These are phyloP conservation scores for Cyprinella venusta DNA, from an alignment of 2,797 vertebrate genomes.

Conservation along the genomic window DNA sequence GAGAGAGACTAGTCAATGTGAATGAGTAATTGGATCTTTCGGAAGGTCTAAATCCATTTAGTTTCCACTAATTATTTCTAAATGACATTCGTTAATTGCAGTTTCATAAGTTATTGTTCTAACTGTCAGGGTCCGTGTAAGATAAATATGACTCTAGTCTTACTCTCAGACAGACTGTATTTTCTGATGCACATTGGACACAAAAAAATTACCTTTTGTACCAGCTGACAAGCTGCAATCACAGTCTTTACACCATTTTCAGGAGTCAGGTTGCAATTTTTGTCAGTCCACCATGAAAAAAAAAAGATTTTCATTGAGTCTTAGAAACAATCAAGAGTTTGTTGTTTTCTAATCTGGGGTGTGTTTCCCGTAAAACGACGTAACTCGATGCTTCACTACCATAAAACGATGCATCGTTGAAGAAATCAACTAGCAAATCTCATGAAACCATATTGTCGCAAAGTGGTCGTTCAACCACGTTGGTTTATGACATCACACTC, in stretches of 20 bases:
- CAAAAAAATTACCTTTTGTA: neutral
- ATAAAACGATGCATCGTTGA: no score
- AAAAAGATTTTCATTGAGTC: neutral
- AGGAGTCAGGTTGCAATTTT: neutral
- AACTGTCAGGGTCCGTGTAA: neutral
- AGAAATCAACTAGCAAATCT: no score
- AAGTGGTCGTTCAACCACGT: no score
- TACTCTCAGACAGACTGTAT: neutral
- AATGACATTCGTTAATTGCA: neutral
- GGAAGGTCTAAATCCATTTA: neutral
- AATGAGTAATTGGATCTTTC: neutral
- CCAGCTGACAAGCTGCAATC: neutral
- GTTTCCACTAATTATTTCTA: neutral
- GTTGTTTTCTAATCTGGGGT: neutral
- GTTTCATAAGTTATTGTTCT: neutral
- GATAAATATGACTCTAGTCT: constrained; percentile 15
- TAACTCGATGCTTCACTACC: no score
- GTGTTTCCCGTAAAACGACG: no score
- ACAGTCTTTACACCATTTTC: neutral
- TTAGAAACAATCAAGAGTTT: neutral
- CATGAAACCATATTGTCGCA: no score
- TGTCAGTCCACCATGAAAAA: neutral
- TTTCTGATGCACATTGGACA: neutral
- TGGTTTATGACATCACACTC: no score
- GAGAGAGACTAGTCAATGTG: constrained; percentile 4